Base-by-base conservation (phyloP, 2,888 invertebrate genomes). In the Microctonus aethiopoides region DNA sequence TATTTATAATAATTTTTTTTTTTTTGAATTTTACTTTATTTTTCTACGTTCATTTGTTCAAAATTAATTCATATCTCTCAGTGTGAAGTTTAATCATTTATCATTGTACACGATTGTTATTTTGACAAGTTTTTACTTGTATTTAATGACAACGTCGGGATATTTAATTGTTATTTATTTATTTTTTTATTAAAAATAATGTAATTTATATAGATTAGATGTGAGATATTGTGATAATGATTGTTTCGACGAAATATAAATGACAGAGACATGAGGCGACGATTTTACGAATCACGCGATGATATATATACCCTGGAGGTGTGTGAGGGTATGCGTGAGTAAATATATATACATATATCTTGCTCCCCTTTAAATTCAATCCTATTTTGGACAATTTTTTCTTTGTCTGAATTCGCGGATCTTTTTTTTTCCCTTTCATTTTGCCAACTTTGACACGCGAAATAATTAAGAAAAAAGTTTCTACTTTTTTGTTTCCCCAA, bases 161-260 rank as follows among this genome's bases (percentile, higher is more conserved):
- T 36, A 2, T 13, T 39, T n/a, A 13, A 39, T 39, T 13, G 39
- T 39, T 13, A 39, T 39, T 39, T 11, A 11, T 36, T 36, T 36
- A 2, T 36, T 5, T 39, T 39, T 4, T 39, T 39, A n/a, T 6
- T 3, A 39, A n/a, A 3, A 13, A 13, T n/a, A n/a, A 39, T 39
- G 11, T 13, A 39, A 39, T 39, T 5, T 39, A 4, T 4, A 13
- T 11, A 29, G 34, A 16, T 39, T 46, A 67, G 72, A 76, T 74
- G 74, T 74, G 67, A 54, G 68, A 54, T 39, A 69, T n/a, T n/a
- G 71, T 79, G 77, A 80, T 75, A 79, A 79, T 78, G 78, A 81
- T 80, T 77, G 75, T 75, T 80, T 79, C 77, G 79, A 13, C 69
- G 77, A 78, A 79, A 67, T 63, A 39, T 26, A 51, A 10, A 24